These are phyloP conservation scores for Grus americana DNA, from an alignment of 2,113 vertebrate species.

Conservation along the genomic window DNA sequence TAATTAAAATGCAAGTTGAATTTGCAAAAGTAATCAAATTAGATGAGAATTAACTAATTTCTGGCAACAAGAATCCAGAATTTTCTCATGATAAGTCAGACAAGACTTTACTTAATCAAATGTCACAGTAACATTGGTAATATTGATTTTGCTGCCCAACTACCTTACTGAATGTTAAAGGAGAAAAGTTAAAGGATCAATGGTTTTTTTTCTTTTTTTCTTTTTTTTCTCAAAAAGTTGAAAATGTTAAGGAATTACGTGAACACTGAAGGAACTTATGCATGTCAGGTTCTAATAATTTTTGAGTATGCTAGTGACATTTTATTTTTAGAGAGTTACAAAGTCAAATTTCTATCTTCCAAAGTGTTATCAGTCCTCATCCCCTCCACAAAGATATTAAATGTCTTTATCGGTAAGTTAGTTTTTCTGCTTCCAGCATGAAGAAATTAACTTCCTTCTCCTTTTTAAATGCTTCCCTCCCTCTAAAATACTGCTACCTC, in stretches of 20 bases:
- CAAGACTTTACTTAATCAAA: constrained; percentile 42
- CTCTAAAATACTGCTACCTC: not conserved
- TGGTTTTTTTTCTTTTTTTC: not conserved
- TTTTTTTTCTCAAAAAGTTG: not conserved
- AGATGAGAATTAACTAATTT: constrained; percentile 30
- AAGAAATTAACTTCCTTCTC: not conserved
- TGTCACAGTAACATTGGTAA: constrained; percentile 3
- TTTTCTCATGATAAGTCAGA: constrained; percentile 17
- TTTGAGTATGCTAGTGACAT: not conserved
- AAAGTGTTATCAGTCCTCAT: not conserved
- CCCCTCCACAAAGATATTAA: not conserved
- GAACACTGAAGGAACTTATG: not conserved
- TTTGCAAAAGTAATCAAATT: constrained; percentile 34
- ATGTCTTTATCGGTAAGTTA: not conserved
- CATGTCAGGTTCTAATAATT: not conserved
- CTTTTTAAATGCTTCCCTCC: not conserved
- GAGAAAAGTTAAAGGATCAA: constrained; percentile 5
- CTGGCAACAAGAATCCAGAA: not conserved
- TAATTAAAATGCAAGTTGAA: constrained; percentile 35
- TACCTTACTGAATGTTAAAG: not conserved
- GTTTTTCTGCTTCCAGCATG: not conserved
- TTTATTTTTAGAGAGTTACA: not conserved
- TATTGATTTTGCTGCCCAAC: constrained; percentile 20
- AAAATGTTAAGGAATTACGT: constrained; percentile 4
- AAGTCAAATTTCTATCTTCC: not conserved